A percentile compares a stretch with the other conserved stretches of the same genome.
These are phyloP conservation scores for Diaperis boleti DNA, from an alignment of 2,888 invertebrate species.

Conservation along the genomic window DNA sequence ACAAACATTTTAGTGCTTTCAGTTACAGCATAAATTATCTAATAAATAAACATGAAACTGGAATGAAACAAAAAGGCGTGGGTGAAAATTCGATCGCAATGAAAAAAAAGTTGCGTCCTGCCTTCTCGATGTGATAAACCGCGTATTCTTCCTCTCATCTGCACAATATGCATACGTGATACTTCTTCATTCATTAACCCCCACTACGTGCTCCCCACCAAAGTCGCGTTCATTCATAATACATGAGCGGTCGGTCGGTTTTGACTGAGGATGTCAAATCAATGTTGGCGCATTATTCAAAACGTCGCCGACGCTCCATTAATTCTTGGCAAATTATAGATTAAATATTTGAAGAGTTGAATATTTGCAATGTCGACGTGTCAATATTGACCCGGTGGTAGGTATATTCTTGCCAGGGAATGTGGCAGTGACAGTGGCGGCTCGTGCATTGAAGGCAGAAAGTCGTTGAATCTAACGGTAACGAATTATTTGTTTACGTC, in stretches of 20 bases:
- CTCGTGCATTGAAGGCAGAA: too few species aligned
- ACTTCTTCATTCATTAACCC: conserved; percentile 36
- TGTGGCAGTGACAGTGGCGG: too few species aligned
- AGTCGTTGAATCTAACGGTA: too few species aligned
- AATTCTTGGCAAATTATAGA: conserved; percentile 26
- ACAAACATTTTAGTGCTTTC: neutral
- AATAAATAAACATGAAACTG: neutral
- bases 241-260: conserved; percentile 32
- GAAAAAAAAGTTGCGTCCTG: conserved; percentile 26
- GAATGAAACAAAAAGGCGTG: neutral
- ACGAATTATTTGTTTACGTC: too few species aligned
- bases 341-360: conserved; percentile 17
- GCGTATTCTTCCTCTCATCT: conserved; percentile 23
- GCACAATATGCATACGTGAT: conserved; percentile 37
- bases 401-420: too few species aligned
- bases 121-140: conserved; percentile 25
- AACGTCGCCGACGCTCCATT: conserved; percentile 3
- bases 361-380: conserved; percentile 11
- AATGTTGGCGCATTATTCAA: conserved; percentile 32
- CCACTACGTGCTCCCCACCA: conserved; percentile 13
- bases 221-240: conserved; percentile 31
- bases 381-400: conserved; percentile 30
- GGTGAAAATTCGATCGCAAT: conserved; percentile 22
- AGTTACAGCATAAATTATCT: neutral
- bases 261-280: conserved; percentile 23